A percentile compares a stretch with the other conserved stretches of the same genome.
phyloP scores from a whole-genome alignment of 1,140 invertebrate species.

The Chymomyza costata region DNA sequence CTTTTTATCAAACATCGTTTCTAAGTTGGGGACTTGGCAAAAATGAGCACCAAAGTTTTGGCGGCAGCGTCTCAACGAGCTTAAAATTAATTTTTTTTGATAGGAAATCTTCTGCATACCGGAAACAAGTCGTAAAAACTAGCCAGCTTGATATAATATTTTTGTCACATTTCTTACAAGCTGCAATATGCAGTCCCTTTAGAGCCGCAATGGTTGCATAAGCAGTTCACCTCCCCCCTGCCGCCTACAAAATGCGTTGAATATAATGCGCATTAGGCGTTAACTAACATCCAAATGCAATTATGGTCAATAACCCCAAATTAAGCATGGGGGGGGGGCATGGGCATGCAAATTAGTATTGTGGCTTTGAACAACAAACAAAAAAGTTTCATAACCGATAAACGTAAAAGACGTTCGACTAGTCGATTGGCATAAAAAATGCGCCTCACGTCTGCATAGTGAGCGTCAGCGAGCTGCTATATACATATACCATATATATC shows the following conservation, averaged over 20 bases:
- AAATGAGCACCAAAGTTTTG: no score
- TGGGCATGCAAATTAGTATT: constrained; percentile 29
- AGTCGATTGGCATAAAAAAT: no score
- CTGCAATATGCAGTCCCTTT: constrained; percentile 15
- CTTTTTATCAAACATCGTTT: no score
- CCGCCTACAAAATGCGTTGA: neutral
- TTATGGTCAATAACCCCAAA: constrained; percentile 71
- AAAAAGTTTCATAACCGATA: constrained; percentile 33
- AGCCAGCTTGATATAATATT: no score
- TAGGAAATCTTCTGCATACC: no score
- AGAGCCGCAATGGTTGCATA: constrained; percentile 21
- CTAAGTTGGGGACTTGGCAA: no score
- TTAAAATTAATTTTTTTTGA: no score
- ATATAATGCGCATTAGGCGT: constrained; percentile 26
- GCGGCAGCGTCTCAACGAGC: no score
- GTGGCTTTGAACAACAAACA: neutral
- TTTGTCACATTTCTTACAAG: neutral
- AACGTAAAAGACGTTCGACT: neutral
- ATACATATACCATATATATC: no score
- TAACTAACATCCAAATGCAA: constrained; percentile 36
- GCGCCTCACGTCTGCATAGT: constrained; percentile 40
- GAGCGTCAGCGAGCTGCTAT: constrained; percentile 1
- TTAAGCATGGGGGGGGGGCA: no score
- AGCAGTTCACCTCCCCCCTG: neutral
- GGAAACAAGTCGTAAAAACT: no score